These are phyloP conservation scores for Eudyptes chrysolophus DNA, from an alignment of 2,113 vertebrate genomes.

Conservation along the genomic window DNA sequence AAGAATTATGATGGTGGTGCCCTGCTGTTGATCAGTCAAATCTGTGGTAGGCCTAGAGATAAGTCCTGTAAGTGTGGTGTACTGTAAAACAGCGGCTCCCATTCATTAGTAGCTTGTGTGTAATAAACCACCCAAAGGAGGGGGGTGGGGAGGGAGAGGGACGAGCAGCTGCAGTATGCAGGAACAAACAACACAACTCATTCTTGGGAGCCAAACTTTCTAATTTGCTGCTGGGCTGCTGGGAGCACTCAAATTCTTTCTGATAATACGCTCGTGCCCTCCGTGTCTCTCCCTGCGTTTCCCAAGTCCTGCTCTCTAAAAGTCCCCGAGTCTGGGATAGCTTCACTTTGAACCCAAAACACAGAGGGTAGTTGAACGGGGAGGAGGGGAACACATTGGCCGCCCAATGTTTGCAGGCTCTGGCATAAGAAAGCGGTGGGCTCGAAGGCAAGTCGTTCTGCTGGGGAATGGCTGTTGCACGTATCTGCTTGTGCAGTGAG, in stretches of 20 bases:
- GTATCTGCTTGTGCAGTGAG: neutral
- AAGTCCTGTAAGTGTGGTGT: slow-evolving; percentile 83
- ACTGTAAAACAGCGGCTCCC: slow-evolving; percentile 85
- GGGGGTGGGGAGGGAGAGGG: slow-evolving; percentile 10
- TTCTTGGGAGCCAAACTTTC: slow-evolving; percentile 82
- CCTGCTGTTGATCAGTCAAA: slow-evolving; percentile 83
- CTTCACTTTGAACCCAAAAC: slow-evolving; percentile 73
- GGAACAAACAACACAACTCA: slow-evolving; percentile 82
- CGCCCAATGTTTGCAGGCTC: neutral
- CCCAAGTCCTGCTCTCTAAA: slow-evolving; percentile 39
- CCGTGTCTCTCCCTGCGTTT: neutral
- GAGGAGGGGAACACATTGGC: neutral
- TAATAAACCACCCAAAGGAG: slow-evolving; percentile 80
- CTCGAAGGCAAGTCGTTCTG: neutral
- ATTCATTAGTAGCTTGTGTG: slow-evolving; percentile 83
- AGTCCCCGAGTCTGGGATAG: slow-evolving; percentile 54
- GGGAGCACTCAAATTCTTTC: slow-evolving; percentile 77
- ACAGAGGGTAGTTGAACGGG: neutral
- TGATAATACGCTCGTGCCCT: slow-evolving; percentile 72
- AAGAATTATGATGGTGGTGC: slow-evolving; percentile 85
- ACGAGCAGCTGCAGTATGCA: slow-evolving; percentile 81
- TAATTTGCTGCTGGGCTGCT: slow-evolving; percentile 78
- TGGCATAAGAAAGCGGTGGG: neutral
- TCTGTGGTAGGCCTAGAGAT: slow-evolving; percentile 83
- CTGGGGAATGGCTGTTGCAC: neutral